These are phyloP conservation scores for Bradynema listronoti DNA, from an alignment of 1,140 invertebrate genomes.

Conservation along the genomic window DNA sequence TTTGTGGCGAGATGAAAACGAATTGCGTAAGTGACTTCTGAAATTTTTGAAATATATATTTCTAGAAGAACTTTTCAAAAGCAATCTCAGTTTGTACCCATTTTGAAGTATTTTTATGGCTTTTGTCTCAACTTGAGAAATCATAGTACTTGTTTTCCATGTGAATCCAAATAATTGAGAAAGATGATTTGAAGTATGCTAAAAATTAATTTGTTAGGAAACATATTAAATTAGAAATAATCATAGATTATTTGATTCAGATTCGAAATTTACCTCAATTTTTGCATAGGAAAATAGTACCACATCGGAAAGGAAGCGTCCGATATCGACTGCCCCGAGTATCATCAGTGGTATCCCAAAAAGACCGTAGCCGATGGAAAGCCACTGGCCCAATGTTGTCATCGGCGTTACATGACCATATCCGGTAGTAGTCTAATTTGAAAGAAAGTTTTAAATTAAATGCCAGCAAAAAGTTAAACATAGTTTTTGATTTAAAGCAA, in stretches of 20 bases:
- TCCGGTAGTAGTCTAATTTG: slow-evolving; percentile 61
- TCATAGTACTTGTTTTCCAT: slow-evolving; percentile 22
- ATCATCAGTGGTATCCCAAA: slow-evolving; percentile 61
- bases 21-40: too few species aligned
- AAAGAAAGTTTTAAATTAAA: slow-evolving; percentile 40
- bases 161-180: slow-evolving; percentile 19
- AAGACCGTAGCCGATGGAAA: slow-evolving; percentile 61
- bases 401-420: slow-evolving; percentile 61
- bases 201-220: slow-evolving; percentile 10
- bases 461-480: slow-evolving; percentile 38
- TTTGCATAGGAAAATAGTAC: slow-evolving; percentile 48
- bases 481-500: slow-evolving; percentile 15
- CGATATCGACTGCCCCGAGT: slow-evolving; percentile 59
- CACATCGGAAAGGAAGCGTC: slow-evolving; percentile 54
- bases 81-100: neutral
- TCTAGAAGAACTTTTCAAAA: too few species aligned
- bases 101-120: slow-evolving; percentile 33
- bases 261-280: slow-evolving; percentile 19
- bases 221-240: slow-evolving; percentile 5
- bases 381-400: slow-evolving; percentile 58
- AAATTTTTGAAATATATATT: too few species aligned
- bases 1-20: too few species aligned
- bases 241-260: neutral
- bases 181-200: slow-evolving; percentile 23
- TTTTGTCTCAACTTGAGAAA: slow-evolving; percentile 47